Percentiles rank a stretch among this genome's conserved stretches.
These are phyloP conservation scores for Menura novaehollandiae DNA, from an alignment of 2,113 vertebrate species.

Conservation along the genomic window DNA sequence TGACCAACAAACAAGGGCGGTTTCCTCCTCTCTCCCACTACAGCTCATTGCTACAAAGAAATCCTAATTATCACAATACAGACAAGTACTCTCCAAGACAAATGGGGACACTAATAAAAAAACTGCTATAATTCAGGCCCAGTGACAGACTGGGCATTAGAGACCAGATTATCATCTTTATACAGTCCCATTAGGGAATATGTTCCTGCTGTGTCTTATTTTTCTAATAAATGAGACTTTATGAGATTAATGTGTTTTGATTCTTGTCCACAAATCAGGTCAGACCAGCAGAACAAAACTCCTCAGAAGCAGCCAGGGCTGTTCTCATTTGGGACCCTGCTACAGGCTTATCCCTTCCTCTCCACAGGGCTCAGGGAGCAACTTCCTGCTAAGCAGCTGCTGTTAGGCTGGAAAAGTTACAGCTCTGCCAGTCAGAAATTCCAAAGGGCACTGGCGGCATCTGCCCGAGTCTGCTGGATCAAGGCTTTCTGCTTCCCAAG, in stretches of 20 bases:
- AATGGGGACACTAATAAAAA: neutral
- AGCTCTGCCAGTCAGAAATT: neutral
- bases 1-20: neutral
- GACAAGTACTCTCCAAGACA: neutral
- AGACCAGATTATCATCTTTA: neutral
- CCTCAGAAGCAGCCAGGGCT: neutral
- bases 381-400: neutral
- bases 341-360: neutral
- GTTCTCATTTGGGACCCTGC: neutral
- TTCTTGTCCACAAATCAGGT: neutral
- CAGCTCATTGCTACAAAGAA: neutral
- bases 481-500: neutral
- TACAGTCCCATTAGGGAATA: neutral
- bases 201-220: neutral
- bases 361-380: neutral
- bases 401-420: neutral
- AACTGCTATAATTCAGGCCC: neutral
- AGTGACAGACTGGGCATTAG: neutral
- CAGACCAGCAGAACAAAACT: neutral
- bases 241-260: neutral
- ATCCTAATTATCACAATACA: neutral
- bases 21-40: neutral
- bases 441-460: neutral
- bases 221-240: neutral
- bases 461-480: neutral